Base-by-base conservation (phyloP, 2,888 invertebrate species). In the Enchytraeus crypticus region DNA sequence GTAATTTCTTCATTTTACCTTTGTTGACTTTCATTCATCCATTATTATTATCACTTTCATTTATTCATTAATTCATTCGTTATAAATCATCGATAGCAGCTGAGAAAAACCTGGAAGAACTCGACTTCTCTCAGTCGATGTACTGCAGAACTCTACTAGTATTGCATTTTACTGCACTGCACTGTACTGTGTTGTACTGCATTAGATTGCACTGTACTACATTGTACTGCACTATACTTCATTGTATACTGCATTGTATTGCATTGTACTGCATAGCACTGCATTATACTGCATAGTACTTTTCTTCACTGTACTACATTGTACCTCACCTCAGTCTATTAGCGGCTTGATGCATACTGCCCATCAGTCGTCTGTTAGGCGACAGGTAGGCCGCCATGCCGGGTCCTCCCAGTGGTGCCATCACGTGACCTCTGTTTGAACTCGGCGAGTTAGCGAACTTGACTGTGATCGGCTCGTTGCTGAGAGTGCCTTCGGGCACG, bases 371-470 rank as follows among this genome's bases (percentile, higher is more conserved):
- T 62, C 77, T 88, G 8, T 63, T 61, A 58, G 89, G 76, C 45
- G 78, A 74, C 60, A 77, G 70, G 63, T 78, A 78, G 33, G 72
- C 67, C 43, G 62, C 62, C 5, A 58, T 32, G 11, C 49, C 47
- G 0, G 47, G 23, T 30, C 32, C 34, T n/a, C 38, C 51, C 26
- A 33, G 27, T n/a, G 43, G 32, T 32, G 14, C 5, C 27, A 27
- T n/a, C 49, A 32, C 34, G 45, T 57, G 51, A 47, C 47, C 34
- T 53, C 53, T 45, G 54, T 45, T 33, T 58, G 53, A 38, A 47
- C 80, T 80, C 3, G 91, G 92, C 75, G 90, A 90, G 82, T 92
- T 92, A 73, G 92, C 92, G 81, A 92, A 92, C 81, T 92, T 92
- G 67, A 92, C 91, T 33, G 90, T 91, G 74, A 92, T 90, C n/a